Percentiles rank a stretch among this genome's conserved stretches.
Conservation (phyloP, 2,113 vertebrate species). For the Ciconia stormi region DNA sequence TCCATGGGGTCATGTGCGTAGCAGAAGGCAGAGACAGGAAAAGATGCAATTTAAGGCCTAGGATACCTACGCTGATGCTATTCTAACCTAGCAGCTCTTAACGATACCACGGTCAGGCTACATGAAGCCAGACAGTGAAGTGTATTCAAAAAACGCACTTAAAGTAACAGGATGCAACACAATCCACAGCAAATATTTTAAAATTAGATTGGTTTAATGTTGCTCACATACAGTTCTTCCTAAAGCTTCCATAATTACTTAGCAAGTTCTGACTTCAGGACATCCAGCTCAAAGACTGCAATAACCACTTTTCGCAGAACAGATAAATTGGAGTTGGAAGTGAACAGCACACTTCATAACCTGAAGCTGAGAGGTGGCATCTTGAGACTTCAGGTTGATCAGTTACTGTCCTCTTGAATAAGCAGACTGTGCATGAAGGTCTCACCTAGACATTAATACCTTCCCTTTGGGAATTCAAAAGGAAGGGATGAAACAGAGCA, state of each 20-base stretch:
- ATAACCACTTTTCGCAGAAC: background rate
- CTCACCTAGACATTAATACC: background rate
- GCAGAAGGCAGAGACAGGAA: background rate
- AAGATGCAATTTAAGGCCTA: background rate
- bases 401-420: background rate
- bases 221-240: background rate
- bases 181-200: background rate
- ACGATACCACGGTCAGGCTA: background rate
- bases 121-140: background rate
- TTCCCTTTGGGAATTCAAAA: background rate
- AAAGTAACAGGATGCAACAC: background rate
- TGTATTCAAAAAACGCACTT: background rate
- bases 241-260: background rate
- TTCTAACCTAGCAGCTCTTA: background rate
- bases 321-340: background rate
- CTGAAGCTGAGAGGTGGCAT: background rate
- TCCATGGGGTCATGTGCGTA: fast-evolving
- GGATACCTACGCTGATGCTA: background rate
- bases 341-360: background rate
- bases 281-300: background rate
- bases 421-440: background rate
- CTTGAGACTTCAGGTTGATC: background rate
- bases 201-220: background rate
- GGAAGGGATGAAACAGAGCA: background rate
- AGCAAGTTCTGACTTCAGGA: background rate